Conservation (phyloP, 53 echinoderm and acorn worm genomes). For the Paracentrotus lividus region DNA sequence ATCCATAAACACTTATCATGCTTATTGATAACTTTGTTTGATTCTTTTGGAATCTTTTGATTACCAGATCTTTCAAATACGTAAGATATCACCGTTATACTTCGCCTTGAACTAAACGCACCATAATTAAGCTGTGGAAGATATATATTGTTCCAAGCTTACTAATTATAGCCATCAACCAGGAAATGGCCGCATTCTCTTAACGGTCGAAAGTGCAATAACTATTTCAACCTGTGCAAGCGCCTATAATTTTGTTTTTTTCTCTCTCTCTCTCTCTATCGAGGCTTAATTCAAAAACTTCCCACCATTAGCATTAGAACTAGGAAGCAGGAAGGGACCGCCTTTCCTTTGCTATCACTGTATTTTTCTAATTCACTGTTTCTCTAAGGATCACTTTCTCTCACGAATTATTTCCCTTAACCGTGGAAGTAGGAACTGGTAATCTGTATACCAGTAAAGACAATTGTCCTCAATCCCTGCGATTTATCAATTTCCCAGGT, state of each 20-base stretch:
- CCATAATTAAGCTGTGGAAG: not conserved
- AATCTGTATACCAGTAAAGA: not conserved
- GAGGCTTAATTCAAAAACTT: not conserved
- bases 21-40: too few species aligned
- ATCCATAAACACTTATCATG: too few species aligned
- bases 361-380: not conserved
- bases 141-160: slow-evolving; percentile 28
- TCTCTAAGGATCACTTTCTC: not conserved
- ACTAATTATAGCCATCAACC: slow-evolving; percentile 7
- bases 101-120: not conserved
- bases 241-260: not conserved
- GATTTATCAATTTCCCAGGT: not conserved
- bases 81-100: not conserved
- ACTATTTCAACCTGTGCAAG: not conserved
- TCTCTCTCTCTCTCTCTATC: not conserved
- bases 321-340: slow-evolving; percentile 26
- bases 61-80: too few species aligned
- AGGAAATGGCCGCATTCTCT: slow-evolving; percentile 21
- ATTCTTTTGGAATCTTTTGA: too few species aligned
- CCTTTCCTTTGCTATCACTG: not conserved
- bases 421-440: slow-evolving; percentile 13
- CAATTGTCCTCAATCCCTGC: not conserved
- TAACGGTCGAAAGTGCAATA: slow-evolving; percentile 15
- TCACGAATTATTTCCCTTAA: not conserved
- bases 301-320: not conserved